Evolutionary conservation across 2,113 vertebrate genomes (phyloP).

Genomic region (Hemichromis elongatus): DNA sequence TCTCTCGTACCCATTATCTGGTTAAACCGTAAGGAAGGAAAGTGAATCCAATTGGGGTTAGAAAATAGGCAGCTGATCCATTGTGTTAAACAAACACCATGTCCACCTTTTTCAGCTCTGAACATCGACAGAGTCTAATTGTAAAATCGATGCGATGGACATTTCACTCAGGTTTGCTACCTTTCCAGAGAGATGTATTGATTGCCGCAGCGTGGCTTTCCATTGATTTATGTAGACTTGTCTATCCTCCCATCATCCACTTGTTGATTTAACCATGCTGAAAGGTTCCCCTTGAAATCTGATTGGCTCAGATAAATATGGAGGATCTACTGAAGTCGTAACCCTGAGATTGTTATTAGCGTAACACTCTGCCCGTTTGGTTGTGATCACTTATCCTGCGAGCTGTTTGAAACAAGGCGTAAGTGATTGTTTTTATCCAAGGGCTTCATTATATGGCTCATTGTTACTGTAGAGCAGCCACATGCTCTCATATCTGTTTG

Average conservation of each 20-base stretch:
- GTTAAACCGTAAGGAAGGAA: constrained; percentile 27
- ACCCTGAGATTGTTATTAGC: neutral
- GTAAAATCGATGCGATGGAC: constrained; percentile 63
- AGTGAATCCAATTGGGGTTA: constrained; percentile 19
- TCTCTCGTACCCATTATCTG: constrained; percentile 30
- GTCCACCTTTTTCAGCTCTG: constrained; percentile 44
- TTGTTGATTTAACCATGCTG: constrained; percentile 40
- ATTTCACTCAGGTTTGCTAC: constrained; percentile 70
- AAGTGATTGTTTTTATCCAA: constrained; percentile 64
- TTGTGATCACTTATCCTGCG: constrained; percentile 18
- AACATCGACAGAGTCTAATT: constrained; percentile 52
- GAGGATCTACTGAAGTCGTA: neutral
- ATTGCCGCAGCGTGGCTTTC: constrained; percentile 31
- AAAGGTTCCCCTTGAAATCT: constrained; percentile 43
- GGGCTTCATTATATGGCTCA: constrained; percentile 59
- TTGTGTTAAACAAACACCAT: constrained; percentile 30
- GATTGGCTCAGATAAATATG: constrained; percentile 36
- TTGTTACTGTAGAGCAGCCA: constrained; percentile 5
- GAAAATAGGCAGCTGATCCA: constrained; percentile 51
- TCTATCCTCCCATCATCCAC: constrained; percentile 39
- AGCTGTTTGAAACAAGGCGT: constrained; percentile 39
- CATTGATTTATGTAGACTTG: constrained; percentile 46
- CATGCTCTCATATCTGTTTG: constrained; percentile 14
- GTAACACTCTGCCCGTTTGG: constrained; percentile 25
- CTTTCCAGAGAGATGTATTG: constrained; percentile 59